A percentile compares a stretch with the other conserved stretches of the same genome.
Conservation (phyloP, 2,113 vertebrate genomes). For the Sminthopsis crassicaudata region DNA sequence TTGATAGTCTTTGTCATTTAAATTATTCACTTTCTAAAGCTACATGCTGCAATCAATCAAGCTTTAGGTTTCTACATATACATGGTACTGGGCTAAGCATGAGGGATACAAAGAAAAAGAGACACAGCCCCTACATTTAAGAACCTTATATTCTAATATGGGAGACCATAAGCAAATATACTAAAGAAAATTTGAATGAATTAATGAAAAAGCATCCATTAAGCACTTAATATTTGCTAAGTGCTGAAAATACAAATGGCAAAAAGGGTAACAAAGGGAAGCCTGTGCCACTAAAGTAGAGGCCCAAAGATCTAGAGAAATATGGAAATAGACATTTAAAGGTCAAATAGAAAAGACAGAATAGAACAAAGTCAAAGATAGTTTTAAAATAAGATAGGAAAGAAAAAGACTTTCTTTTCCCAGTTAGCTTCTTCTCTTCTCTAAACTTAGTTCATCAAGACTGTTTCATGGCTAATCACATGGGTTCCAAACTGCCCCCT, state of each 20-base stretch:
- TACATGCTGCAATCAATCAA: not conserved
- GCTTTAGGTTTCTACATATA: not conserved
- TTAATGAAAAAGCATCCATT: not conserved
- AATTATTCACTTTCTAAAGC: not conserved
- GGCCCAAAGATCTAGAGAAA: not conserved
- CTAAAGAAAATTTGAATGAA: not conserved
- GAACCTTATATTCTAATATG: not conserved
- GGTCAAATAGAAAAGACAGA: not conserved
- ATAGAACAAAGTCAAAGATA: not conserved
- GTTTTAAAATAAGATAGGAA: not conserved
- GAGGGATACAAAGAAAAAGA: not conserved
- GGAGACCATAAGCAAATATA: not conserved
- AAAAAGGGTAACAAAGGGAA: not conserved
- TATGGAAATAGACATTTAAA: not conserved
- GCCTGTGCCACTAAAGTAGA: not conserved
- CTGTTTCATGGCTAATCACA: not conserved
- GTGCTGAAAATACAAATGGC: not conserved
- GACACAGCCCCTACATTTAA: not conserved
- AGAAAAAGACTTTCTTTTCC: not conserved
- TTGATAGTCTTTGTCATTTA: not conserved
- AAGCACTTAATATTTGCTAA: not conserved
- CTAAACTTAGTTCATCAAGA: not conserved
- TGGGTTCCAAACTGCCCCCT: not conserved
- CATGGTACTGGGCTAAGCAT: not conserved
- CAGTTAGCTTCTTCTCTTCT: not conserved